A percentile compares a stretch with the other conserved stretches of the same genome.
Evolutionary conservation across 2,888 invertebrate genomes (phyloP).

Genomic region (Harpalus rubripes): DNA sequence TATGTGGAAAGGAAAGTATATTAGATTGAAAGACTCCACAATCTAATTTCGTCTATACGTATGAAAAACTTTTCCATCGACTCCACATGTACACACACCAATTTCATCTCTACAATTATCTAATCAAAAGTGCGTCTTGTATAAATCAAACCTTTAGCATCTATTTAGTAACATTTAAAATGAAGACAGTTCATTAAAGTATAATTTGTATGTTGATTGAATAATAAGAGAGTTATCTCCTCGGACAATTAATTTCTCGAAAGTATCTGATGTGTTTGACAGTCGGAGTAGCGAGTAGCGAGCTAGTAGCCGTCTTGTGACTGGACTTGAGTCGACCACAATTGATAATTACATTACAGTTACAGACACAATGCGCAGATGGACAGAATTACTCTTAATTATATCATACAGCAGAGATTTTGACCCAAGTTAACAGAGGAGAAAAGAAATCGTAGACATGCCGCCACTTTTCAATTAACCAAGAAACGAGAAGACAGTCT

Average conservation of each 20-base stretch:
- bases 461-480: neutral
- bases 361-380: conserved; percentile 33
- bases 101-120: neutral
- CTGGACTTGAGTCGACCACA: conserved; percentile 27
- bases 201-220: conserved; percentile 49
- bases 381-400: conserved; percentile 42
- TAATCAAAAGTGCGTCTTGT: neutral
- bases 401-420: conserved; percentile 31
- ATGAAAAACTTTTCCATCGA: no score
- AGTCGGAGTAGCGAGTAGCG: conserved; percentile 2
- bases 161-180: conserved; percentile 36
- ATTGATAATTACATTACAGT: conserved; percentile 51
- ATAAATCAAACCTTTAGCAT: neutral
- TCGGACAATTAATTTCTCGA: conserved; percentile 57
- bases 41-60: neutral
- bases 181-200: conserved; percentile 49
- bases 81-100: neutral
- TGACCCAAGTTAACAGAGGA: conserved; percentile 8
- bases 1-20: neutral
- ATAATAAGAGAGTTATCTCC: conserved; percentile 55
- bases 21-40: neutral
- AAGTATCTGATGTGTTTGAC: conserved; percentile 54
- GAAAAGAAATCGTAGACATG: neutral
- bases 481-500: no score
- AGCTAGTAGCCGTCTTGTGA: conserved; percentile 20